Percentiles rank a stretch among this genome's conserved stretches.
phyloP scores from a whole-genome alignment of 23 tunicate genomes.

The Diplosoma virens region DNA sequence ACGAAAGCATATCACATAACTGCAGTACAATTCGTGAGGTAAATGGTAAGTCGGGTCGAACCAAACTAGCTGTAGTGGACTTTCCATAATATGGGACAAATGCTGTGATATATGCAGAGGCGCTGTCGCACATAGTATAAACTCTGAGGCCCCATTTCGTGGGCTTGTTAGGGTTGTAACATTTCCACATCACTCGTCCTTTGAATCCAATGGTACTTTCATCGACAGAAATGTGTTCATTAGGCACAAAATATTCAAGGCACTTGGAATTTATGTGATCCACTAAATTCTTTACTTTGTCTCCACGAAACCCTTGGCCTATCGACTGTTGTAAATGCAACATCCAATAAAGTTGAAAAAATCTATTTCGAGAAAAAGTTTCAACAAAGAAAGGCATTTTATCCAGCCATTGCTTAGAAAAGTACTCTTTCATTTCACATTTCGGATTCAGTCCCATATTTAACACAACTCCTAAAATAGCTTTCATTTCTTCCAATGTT shows the following conservation, averaged over 20 bases:
- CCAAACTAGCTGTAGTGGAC: slow-evolving; percentile 12
- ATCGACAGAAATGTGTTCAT: slow-evolving; percentile 19
- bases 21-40: slow-evolving; percentile 7
- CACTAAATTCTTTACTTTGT: slow-evolving; percentile 24
- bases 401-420: slow-evolving; percentile 10
- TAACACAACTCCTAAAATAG: slow-evolving; percentile 27
- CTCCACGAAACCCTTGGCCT: slow-evolving; percentile 24
- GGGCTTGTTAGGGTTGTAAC: slow-evolving; percentile 28
- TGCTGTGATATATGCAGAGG: slow-evolving; percentile 9
- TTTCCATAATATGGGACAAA: slow-evolving; percentile 24
- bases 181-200: slow-evolving; percentile 23
- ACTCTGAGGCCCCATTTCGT: slow-evolving; percentile 23
- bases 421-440: slow-evolving; percentile 27
- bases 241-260: slow-evolving; percentile 21
- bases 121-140: slow-evolving; percentile 15
- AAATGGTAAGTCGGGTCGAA: slow-evolving; percentile 18
- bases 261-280: slow-evolving; percentile 14
- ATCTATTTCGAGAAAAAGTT: slow-evolving; percentile 14
- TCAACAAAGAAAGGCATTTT: slow-evolving; percentile 37
- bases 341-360: slow-evolving; percentile 29
- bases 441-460: slow-evolving; percentile 21
- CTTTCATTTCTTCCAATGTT: slow-evolving; percentile 29
- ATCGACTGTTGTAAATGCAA: slow-evolving; percentile 10
- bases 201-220: slow-evolving; percentile 38
- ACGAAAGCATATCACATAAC: slow-evolving; percentile 3